phyloP scores from a whole-genome alignment of 2,113 vertebrate species.

The Xyliphius kryptos region DNA sequence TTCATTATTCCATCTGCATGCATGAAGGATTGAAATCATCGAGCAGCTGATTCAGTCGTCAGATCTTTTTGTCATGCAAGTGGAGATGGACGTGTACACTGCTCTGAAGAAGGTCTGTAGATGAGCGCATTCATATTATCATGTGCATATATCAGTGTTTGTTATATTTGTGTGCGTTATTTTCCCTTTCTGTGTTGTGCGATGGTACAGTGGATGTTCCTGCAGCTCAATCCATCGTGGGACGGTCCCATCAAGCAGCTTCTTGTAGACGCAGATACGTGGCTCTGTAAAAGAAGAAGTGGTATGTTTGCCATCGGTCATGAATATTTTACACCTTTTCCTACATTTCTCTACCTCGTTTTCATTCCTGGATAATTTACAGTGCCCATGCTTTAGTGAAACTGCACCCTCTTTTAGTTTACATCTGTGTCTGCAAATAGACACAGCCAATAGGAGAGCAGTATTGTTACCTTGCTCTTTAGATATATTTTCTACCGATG shows the following conservation, averaged over 20 bases:
- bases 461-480: too few species aligned
- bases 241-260: conserved; percentile 89
- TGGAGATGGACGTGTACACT: conserved; percentile 97
- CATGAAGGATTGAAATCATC: conserved; percentile 80
- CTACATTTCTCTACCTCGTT: too few species aligned
- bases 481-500: too few species aligned
- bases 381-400: too few species aligned
- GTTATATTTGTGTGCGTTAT: too few species aligned
- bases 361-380: too few species aligned
- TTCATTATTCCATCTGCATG: neutral
- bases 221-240: conserved; percentile 90
- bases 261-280: conserved; percentile 81
- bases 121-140: too few species aligned
- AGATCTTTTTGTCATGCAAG: conserved; percentile 96
- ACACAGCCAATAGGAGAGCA: too few species aligned
- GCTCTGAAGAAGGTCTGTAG: conserved; percentile 97
- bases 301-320: conserved; percentile 53
- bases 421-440: too few species aligned
- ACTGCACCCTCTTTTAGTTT: too few species aligned
- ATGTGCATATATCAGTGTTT: too few species aligned
- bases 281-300: conserved; percentile 84
- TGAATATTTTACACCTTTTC: too few species aligned
- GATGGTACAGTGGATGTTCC: conserved; percentile 87
- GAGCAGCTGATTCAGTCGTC: conserved; percentile 87
- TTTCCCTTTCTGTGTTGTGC: neutral